phyloP scores from a whole-genome alignment of 2,113 vertebrate genomes.

The Oostethus manadensis region DNA sequence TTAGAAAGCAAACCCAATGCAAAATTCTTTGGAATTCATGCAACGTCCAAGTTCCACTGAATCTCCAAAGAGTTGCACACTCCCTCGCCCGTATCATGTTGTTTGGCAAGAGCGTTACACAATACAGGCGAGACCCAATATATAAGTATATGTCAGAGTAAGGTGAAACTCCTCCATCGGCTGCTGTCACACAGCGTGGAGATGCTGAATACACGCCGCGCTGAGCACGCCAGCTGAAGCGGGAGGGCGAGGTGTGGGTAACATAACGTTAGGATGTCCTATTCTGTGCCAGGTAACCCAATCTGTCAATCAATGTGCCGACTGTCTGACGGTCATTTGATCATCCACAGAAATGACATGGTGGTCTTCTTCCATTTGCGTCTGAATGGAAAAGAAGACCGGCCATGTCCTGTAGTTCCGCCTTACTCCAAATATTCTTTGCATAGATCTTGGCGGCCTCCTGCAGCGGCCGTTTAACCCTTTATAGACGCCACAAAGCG shows the following conservation, averaged over 20 bases:
- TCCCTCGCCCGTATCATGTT: slow-evolving; percentile 45
- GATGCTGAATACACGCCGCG: slow-evolving; percentile 36
- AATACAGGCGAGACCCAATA: slow-evolving; percentile 61
- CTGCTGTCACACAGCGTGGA: slow-evolving; percentile 31
- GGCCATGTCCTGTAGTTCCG: slow-evolving; percentile 72
- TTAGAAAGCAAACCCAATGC: slow-evolving; percentile 40
- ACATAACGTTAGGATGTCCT: slow-evolving; percentile 41
- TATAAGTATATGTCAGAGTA: slow-evolving; percentile 57
- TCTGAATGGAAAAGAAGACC: slow-evolving; percentile 62
- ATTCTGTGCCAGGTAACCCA: slow-evolving; percentile 36
- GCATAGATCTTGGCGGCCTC: slow-evolving; percentile 70
- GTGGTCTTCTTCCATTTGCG: slow-evolving; percentile 67
- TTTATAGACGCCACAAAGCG: neutral
- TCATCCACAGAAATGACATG: slow-evolving; percentile 62
- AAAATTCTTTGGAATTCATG: slow-evolving; percentile 74
- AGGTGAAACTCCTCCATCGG: slow-evolving; percentile 61
- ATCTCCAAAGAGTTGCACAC: slow-evolving; percentile 71
- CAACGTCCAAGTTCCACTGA: slow-evolving; percentile 65
- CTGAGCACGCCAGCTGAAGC: slow-evolving; percentile 4
- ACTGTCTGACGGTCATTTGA: slow-evolving; percentile 49
- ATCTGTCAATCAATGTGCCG: slow-evolving; percentile 57
- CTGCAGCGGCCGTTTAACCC: slow-evolving; percentile 39
- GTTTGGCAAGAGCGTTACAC: slow-evolving; percentile 36
- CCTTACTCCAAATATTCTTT: slow-evolving; percentile 66
- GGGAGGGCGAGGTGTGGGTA: slow-evolving; percentile 40